These are phyloP conservation scores for Callosobruchus maculatus DNA, from an alignment of 2,888 invertebrate genomes.

Conservation along the genomic window DNA sequence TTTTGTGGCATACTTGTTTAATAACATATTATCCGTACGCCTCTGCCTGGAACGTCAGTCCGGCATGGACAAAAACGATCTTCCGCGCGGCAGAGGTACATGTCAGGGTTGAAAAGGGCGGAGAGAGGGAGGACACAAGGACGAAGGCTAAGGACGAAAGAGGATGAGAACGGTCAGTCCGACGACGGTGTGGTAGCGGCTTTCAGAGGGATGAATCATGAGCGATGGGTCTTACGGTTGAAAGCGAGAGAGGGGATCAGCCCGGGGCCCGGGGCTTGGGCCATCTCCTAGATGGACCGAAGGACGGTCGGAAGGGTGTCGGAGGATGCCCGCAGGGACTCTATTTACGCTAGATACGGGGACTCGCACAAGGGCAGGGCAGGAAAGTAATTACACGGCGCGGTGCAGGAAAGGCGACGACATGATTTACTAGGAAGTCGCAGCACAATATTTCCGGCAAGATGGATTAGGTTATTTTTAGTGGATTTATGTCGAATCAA, in stretches of 20 bases:
- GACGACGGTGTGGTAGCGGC: conserved; percentile 1
- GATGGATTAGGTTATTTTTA: too few species aligned
- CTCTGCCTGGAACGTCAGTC: not conserved
- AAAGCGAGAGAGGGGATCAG: not conserved
- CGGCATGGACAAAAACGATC: not conserved
- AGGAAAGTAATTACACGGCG: not conserved
- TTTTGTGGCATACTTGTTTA: too few species aligned
- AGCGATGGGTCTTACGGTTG: conserved; percentile 20
- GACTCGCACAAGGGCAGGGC: not conserved
- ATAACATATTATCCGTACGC: too few species aligned
- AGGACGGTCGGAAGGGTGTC: not conserved
- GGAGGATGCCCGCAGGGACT: not conserved
- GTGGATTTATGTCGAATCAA: too few species aligned
- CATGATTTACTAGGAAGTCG: not conserved
- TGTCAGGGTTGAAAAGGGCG: not conserved
- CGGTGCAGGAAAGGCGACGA: not conserved
- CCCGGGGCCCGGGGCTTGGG: not conserved
- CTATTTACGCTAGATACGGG: not conserved
- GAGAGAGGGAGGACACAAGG: not conserved
- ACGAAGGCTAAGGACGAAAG: conserved; percentile 8
- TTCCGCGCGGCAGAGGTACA: not conserved
- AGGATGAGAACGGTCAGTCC: conserved; percentile 42
- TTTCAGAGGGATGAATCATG: conserved; percentile 44
- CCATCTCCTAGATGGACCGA: not conserved
- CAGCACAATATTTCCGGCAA: too few species aligned